Percentiles rank a stretch among this genome's conserved stretches.
Evolutionary conservation across 2,888 invertebrate species (phyloP).

Genomic region (Parnassius mnemosyne): DNA sequence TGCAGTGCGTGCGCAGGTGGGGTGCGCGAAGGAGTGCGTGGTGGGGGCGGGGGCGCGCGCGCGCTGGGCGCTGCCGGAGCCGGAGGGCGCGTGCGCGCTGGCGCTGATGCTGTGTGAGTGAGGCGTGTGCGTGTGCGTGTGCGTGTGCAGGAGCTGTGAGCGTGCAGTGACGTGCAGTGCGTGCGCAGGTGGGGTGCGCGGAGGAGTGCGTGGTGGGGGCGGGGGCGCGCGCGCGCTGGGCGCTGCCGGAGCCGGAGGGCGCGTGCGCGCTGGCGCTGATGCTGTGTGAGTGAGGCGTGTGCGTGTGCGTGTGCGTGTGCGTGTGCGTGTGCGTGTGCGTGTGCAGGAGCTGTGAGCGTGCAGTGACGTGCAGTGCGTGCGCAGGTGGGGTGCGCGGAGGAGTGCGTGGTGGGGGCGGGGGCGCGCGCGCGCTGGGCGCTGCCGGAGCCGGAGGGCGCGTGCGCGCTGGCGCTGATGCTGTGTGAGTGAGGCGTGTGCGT

Average conservation of each 20-base stretch:
- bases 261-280: slow-evolving; percentile 83
- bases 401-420: slow-evolving; percentile 88
- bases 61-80: slow-evolving; percentile 88
- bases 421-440: slow-evolving; percentile 88
- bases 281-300: too few species aligned
- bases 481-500: too few species aligned
- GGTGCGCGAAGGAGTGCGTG: slow-evolving; percentile 84
- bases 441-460: slow-evolving; percentile 93
- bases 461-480: slow-evolving; percentile 79
- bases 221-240: slow-evolving; percentile 88
- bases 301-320: too few species aligned
- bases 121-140: too few species aligned
- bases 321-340: too few species aligned
- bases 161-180: neutral
- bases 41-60: slow-evolving; percentile 90
- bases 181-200: slow-evolving; percentile 77
- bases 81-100: slow-evolving; percentile 89
- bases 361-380: neutral
- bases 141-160: too few species aligned
- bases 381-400: slow-evolving; percentile 82
- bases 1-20: slow-evolving; percentile 60
- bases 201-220: slow-evolving; percentile 88
- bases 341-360: too few species aligned
- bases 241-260: slow-evolving; percentile 93
- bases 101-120: slow-evolving; percentile 56